phyloP scores from a whole-genome alignment of 2,113 vertebrate species.

The Cinclus mexicanus region DNA sequence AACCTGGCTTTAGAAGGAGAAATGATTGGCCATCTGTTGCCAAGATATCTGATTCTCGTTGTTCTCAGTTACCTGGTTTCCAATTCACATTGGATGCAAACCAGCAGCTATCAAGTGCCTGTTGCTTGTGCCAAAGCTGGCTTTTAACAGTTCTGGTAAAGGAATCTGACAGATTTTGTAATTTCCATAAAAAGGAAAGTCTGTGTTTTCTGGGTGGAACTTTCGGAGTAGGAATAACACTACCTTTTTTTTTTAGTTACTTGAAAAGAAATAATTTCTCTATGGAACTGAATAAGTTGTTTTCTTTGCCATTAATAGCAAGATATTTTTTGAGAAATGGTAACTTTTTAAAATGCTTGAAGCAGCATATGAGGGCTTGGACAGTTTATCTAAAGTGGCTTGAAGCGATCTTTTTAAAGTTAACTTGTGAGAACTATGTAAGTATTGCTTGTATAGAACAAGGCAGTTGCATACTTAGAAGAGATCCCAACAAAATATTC shows the following conservation, averaged over 20 bases:
- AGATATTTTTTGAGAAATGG: background rate
- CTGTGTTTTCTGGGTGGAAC: conserved; percentile 49
- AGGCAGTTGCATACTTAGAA: background rate
- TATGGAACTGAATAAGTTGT: conserved; percentile 8
- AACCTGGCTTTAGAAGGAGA: background rate
- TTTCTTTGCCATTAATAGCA: conserved; percentile 43
- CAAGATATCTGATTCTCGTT: background rate
- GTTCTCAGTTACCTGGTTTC: background rate
- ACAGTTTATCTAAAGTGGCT: background rate
- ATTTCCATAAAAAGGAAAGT: conserved; percentile 55
- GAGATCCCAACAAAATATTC: background rate
- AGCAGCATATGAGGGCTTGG: background rate
- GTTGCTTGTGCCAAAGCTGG: conserved; percentile 20
- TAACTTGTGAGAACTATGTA: background rate
- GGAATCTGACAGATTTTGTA: conserved; percentile 25
- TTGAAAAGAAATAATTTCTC: conserved; percentile 11
- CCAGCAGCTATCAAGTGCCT: conserved; percentile 16
- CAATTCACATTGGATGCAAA: conserved; percentile 18
- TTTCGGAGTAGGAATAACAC: background rate
- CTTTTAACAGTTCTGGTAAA: conserved; percentile 18
- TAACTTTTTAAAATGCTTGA: background rate
- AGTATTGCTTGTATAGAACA: background rate
- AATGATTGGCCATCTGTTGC: background rate
- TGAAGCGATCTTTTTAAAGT: background rate
- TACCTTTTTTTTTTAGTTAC: background rate